Base-by-base conservation (phyloP, 1,140 invertebrate species). In the Pygmarrhopalites habei region DNA sequence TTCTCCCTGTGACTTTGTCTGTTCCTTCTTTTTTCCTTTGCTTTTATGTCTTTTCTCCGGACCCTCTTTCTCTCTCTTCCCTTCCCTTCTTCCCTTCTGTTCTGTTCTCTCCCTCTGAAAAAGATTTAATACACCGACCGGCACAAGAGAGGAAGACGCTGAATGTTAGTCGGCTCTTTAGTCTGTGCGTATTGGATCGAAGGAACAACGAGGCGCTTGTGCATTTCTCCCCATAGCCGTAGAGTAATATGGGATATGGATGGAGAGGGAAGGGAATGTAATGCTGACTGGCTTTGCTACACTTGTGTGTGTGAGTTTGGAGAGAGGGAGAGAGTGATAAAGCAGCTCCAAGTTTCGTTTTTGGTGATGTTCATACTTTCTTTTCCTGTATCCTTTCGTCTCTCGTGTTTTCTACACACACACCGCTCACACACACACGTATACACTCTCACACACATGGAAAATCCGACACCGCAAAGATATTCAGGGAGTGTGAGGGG, bases 121-220 rank as follows among this genome's bases (percentile, higher is more conserved):
- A 35, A 35, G 32, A 35, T 35, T 35, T 35, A 35, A 35, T 35
- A 35, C 32, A 35, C 32, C 32, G 32, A 15, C 32, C 32, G 32
- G 32, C 32, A 35, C 32, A 35, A 35, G 32, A 15, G 32, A 35
- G 32, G 32, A 35, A 35, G 32, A 15, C 5, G 32, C 32, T 5
- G 44, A 25, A 47, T 7, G 44, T n/a, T 47, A 47, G 44, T 19
- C n/a, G 44, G 44, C n/a, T 47, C 4, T 47, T 47, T 47, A 47
- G 44, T 47, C 52, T 51, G 61, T 51, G 52, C 35, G 35, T 62
- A 28, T 43, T 30, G 62, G 53, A 60, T 52, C 53, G 56, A 62
- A 59, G 65, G 26, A 52, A 46, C n/a, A 44, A 64, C 7, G n/a
- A 62, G 65, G 65, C 61, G 65, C 65, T 59, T 63, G 65, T 59